Conservation (phyloP, 2,888 invertebrate species). For the Eurytoma californica region DNA sequence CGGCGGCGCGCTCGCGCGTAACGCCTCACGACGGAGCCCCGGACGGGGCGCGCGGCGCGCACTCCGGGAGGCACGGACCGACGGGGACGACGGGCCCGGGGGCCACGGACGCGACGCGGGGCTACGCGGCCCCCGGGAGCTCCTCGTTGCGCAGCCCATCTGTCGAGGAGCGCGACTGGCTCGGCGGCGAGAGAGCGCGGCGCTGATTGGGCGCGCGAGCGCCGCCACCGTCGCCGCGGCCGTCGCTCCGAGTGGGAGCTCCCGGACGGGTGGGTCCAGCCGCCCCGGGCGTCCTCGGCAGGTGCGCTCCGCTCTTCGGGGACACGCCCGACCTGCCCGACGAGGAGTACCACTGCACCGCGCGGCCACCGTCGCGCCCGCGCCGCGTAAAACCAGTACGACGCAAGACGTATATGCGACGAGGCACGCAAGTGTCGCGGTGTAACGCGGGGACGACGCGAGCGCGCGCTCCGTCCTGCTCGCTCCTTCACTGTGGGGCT, state of each 20-base stretch:
- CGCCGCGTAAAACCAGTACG: background rate
- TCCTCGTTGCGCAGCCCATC: conserved; percentile 64
- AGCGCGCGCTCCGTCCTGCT: background rate
- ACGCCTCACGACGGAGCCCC: conserved; percentile 11
- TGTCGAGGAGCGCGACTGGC: conserved; percentile 70
- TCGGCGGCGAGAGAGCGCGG: conserved; percentile 63
- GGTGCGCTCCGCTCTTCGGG: background rate
- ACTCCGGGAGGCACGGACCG: background rate
- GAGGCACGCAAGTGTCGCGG: conserved; percentile 2
- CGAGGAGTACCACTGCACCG: background rate
- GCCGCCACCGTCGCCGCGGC: conserved; percentile 25
- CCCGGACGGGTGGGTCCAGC: no score
- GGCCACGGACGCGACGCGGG: background rate
- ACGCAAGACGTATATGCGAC: background rate
- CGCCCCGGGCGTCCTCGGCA: background rate
- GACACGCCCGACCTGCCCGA: background rate
- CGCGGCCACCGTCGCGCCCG: background rate
- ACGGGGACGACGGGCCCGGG: background rate
- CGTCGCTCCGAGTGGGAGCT: no score
- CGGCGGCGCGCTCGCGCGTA: conserved; percentile 45
- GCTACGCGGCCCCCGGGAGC: conserved; percentile 42
- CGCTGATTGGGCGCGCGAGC: conserved; percentile 65
- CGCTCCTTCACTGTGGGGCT: background rate
- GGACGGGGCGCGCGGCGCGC: background rate
- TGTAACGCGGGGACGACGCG: background rate